Base-by-base conservation (phyloP, 1,140 invertebrate genomes). In the Rhopalosiphum padi region DNA sequence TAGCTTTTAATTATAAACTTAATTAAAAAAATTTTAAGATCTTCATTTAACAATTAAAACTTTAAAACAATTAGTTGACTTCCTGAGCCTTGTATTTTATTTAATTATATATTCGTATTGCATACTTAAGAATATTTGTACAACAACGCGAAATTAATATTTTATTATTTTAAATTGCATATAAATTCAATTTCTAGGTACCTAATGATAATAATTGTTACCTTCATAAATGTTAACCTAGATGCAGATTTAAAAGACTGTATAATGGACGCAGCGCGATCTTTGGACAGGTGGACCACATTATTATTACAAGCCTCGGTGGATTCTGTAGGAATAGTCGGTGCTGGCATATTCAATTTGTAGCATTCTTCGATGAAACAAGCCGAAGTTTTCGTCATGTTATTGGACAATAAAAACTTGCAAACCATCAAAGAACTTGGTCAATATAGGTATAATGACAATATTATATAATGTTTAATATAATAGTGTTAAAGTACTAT, bases 381-480 rank as follows among this genome's bases (percentile, higher is more conserved):
- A 53, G 46, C 48, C 22, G 68, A 85, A 25, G 91, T 92, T 82
- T 92, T 85, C 48, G 82, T 41, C 91, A 92, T 83, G n/a, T 92
- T 85, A 25, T 92, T 92, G 77, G 91, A 92, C 77, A 83, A 22
- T 46, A 92, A 37, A 41, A 92, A 92, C 91, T 92, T n/a, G 30
- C 4, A 53, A 25, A 90, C 23, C 4, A 8, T 55, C 9, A 2
- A 15, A 89, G 0, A 35, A 87, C 22, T 43, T 85, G 1, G 37
- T 41, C 6, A 41, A 43, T 46, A 86, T 18, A 60, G 9, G 7
- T 60, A 30, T 9, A 23, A 43, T 43, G 35, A 41, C 23, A 43
- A 25, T 41, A 22, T 82, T 35, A 22, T 82, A 25, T 55, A 48
- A 48, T 55, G 7, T 55, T 55, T 23, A 53, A 53, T 23, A 55